phyloP scores from a whole-genome alignment of 2,113 vertebrate species.

The Aythya baeri region DNA sequence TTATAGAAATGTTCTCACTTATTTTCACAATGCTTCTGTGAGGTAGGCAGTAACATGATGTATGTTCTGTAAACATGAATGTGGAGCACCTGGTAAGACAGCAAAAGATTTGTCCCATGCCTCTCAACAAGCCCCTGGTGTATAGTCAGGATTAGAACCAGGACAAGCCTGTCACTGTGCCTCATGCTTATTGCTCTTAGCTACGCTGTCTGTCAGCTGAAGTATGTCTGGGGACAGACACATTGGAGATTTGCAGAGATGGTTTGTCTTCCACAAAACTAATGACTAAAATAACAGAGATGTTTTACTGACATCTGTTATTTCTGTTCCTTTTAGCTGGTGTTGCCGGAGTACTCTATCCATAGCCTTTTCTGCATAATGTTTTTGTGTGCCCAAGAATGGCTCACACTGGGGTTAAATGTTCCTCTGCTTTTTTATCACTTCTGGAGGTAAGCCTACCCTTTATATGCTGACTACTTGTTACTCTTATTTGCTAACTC shows the following conservation, averaged over 20 bases:
- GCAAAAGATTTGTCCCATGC: neutral
- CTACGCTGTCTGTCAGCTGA: neutral
- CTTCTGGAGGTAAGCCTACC: constrained; percentile 90
- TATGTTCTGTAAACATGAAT: neutral
- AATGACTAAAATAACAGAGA: neutral
- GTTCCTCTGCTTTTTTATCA: constrained; percentile 96
- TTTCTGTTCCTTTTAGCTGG: constrained; percentile 82
- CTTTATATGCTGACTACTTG: neutral
- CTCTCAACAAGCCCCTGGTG: neutral
- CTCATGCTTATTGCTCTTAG: neutral
- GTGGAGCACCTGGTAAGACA: neutral
- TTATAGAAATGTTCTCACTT: neutral
- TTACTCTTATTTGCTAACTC: neutral
- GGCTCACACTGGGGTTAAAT: constrained; percentile 96
- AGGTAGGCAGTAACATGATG: neutral
- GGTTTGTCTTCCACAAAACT: constrained; percentile 7
- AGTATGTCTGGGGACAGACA: neutral
- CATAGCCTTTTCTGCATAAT: constrained; percentile 98
- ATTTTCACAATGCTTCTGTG: neutral
- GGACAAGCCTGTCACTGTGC: neutral
- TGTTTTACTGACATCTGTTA: neutral
- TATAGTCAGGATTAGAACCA: neutral
- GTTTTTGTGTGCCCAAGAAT: constrained; percentile 97
- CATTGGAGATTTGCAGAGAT: neutral
- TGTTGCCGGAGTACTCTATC: constrained; percentile 96